Evolutionary conservation across 2,888 invertebrate species (phyloP).

Genomic region (Acronicta aceris): DNA sequence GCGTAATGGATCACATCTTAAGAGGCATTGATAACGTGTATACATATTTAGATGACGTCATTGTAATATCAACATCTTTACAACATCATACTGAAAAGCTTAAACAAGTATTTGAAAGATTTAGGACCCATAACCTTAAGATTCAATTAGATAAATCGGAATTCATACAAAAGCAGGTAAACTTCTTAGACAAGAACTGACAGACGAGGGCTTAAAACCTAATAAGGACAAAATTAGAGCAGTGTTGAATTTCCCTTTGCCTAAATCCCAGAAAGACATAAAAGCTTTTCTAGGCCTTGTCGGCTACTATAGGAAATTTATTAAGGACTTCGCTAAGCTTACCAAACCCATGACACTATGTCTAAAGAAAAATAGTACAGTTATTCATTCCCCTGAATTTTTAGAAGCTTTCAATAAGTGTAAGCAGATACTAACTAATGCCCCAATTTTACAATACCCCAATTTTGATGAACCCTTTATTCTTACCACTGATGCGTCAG

Average conservation of each 20-base stretch:
- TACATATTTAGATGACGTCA: conserved; percentile 3
- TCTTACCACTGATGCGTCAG: too few relatives aligned
- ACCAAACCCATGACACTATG: conserved; percentile 34
- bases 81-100: neutral
- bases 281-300: conserved; percentile 20
- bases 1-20: too few relatives aligned
- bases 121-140: neutral
- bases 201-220: conserved; percentile 43
- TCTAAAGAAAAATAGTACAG: conserved; percentile 27
- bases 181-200: conserved; percentile 32
- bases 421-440: too few relatives aligned
- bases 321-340: conserved; percentile 17
- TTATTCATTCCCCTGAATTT: neutral
- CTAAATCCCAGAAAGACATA: conserved; percentile 24
- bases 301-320: conserved; percentile 8
- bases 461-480: too few relatives aligned
- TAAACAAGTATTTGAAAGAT: neutral
- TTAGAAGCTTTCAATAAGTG: too few relatives aligned
- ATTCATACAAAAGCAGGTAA: neutral
- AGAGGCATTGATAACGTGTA: neutral
- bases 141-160: conserved; percentile 1
- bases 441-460: too few relatives aligned
- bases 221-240: conserved; percentile 41
- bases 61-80: neutral
- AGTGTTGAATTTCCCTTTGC: conserved; percentile 25